Conservation (phyloP, 2,113 vertebrate species). For the Misgurnus anguillicaudatus region DNA sequence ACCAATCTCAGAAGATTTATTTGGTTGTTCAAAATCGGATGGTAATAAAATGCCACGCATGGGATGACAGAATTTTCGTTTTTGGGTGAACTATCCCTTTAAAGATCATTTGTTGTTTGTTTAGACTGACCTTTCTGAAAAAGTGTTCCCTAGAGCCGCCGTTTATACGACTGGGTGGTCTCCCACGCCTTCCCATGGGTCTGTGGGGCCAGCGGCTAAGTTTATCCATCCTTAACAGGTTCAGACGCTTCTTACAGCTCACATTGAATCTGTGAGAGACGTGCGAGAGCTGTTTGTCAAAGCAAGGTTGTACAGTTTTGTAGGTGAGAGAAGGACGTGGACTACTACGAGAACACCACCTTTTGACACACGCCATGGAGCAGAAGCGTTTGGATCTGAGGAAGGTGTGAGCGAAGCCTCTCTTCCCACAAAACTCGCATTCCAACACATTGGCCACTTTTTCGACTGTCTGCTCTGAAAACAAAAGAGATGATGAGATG, state of each 20-base stretch:
- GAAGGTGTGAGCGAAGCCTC: slow-evolving; percentile 85
- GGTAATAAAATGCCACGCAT: no score
- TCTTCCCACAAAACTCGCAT: slow-evolving; percentile 93
- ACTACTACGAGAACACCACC: slow-evolving; percentile 60
- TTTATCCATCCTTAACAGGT: slow-evolving; percentile 75
- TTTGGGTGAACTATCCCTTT: no score
- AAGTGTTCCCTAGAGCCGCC: slow-evolving; percentile 81
- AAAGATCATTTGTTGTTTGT: no score
- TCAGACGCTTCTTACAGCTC: slow-evolving; percentile 87
- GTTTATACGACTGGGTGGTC: slow-evolving; percentile 81
- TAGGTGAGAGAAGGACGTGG: no score
- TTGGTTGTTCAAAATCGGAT: no score
- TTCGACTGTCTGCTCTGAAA: slow-evolving; percentile 79
- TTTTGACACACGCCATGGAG: slow-evolving; percentile 89
- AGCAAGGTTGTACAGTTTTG: not conserved
- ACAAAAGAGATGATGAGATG: slow-evolving; percentile 9
- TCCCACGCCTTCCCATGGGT: slow-evolving; percentile 81
- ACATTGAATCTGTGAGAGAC: slow-evolving; percentile 82
- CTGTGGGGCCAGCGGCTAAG: slow-evolving; percentile 82
- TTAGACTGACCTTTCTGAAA: slow-evolving; percentile 83
- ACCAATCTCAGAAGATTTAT: no score
- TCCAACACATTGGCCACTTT: slow-evolving; percentile 79
- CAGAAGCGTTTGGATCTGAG: slow-evolving; percentile 91
- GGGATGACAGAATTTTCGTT: no score
- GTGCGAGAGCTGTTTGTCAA: not conserved